Percentiles rank a stretch among this genome's conserved stretches.
Evolutionary conservation across 2,113 vertebrate genomes (phyloP).

Genomic region (Spermophilus dauricus): DNA sequence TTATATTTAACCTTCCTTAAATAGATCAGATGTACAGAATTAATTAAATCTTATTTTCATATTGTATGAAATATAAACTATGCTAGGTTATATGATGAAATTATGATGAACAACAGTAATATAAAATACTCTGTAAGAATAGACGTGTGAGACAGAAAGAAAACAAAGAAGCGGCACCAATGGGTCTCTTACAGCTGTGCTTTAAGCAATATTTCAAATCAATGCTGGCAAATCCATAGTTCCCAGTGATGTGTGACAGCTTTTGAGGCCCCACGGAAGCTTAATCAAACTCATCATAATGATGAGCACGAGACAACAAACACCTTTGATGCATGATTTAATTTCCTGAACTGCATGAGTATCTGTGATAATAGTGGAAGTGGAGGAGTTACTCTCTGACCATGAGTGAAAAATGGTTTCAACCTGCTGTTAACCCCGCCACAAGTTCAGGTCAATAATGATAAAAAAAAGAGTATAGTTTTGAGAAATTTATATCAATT

Average conservation of each 20-base stretch:
- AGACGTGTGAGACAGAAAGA: slow-evolving; percentile 26
- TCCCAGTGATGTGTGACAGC: background rate
- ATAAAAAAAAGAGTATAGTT: background rate
- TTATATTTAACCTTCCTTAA: slow-evolving; percentile 11
- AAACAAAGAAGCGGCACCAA: background rate
- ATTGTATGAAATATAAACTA: slow-evolving; percentile 37
- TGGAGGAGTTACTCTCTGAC: slow-evolving; percentile 13
- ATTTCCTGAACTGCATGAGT: slow-evolving; percentile 43
- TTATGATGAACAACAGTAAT: background rate
- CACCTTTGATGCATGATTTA: slow-evolving; percentile 2
- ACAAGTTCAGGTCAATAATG: slow-evolving; percentile 25
- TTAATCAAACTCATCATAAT: slow-evolving; percentile 41
- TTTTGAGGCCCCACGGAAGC: background rate
- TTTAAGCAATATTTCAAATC: slow-evolving; percentile 34
- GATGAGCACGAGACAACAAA: slow-evolving; percentile 53
- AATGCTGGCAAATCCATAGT: background rate
- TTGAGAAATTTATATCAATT: slow-evolving; percentile 23
- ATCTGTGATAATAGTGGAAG: background rate
- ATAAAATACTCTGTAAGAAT: slow-evolving; percentile 28
- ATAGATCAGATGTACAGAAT: slow-evolving; percentile 52
- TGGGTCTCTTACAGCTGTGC: background rate
- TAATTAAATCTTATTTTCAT: slow-evolving; percentile 57
- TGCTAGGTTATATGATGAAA: background rate
- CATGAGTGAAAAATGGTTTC: slow-evolving; percentile 44
- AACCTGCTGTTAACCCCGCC: background rate